A percentile compares a stretch with the other conserved stretches of the same genome.
Conservation (phyloP, 2,888 invertebrate species). For the Dendrolimus houi region DNA sequence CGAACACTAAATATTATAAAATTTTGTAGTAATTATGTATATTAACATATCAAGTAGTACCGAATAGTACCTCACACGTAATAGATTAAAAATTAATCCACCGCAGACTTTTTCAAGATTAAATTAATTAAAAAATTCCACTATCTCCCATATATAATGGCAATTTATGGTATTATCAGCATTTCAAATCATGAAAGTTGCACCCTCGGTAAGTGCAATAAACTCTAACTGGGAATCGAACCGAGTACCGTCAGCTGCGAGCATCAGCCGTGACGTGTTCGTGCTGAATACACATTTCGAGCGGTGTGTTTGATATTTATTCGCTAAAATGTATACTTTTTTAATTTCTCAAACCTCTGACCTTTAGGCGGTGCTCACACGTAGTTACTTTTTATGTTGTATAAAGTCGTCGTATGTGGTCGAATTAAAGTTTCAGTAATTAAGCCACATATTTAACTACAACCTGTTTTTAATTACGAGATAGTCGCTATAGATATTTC, state of each 20-base stretch:
- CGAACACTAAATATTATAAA: too few species aligned
- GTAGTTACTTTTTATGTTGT: neutral
- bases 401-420: neutral
- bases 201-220: constrained; percentile 11
- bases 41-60: too few species aligned
- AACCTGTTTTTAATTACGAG: too few species aligned
- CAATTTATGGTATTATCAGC: constrained; percentile 3
- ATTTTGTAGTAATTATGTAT: too few species aligned
- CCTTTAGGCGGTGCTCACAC: neutral
- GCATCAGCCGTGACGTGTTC: constrained; percentile 11
- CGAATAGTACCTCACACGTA: too few species aligned
- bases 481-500: too few species aligned
- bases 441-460: too few species aligned
- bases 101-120: too few species aligned
- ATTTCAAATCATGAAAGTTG: constrained; percentile 4
- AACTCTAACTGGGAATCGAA: constrained; percentile 14
- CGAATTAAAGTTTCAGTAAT: neutral
- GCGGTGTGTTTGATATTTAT: neutral
- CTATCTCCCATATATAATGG: neutral
- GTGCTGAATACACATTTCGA: neutral
- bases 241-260: constrained; percentile 9
- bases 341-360: neutral
- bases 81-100: too few species aligned
- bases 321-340: neutral
- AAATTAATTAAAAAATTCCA: too few species aligned